phyloP scores from a whole-genome alignment of 2,797 vertebrate species.

The Scleropages formosus region DNA sequence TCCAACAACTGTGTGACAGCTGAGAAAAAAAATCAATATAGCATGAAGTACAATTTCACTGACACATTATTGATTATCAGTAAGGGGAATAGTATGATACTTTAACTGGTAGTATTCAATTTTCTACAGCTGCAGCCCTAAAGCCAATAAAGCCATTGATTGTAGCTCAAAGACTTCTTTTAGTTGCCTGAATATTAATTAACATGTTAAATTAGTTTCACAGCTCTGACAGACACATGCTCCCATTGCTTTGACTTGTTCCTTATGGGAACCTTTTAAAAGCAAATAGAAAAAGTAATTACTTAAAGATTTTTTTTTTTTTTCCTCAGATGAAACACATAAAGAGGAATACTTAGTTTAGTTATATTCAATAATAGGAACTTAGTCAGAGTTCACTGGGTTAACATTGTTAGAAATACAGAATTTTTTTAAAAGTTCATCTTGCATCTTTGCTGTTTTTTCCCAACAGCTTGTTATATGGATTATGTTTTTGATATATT shows the following conservation, averaged over 20 bases:
- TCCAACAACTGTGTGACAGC: conserved; percentile 61
- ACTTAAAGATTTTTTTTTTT: conserved; percentile 27
- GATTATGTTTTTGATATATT: too few species aligned
- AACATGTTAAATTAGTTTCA: conserved; percentile 65
- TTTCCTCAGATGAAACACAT: not conserved
- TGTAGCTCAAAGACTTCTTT: conserved; percentile 73
- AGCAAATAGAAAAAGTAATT: conserved; percentile 40
- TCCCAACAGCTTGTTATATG: too few species aligned
- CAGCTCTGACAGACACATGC: conserved; percentile 72
- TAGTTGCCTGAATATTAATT: conserved; percentile 84
- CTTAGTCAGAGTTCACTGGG: too few species aligned
- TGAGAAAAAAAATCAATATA: conserved; percentile 63
- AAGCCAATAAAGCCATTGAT: conserved; percentile 85
- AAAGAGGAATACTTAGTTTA: too few species aligned
- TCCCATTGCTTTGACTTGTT: conserved; percentile 72
- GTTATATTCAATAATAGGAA: too few species aligned
- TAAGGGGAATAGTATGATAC: conserved; percentile 65
- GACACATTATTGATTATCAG: conserved; percentile 67
- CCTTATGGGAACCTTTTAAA: conserved; percentile 23
- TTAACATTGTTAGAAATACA: too few species aligned
- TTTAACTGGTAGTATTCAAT: conserved; percentile 75
- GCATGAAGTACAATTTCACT: conserved; percentile 59
- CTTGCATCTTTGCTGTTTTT: too few species aligned
- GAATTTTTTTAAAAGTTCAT: too few species aligned
- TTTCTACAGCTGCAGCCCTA: conserved; percentile 69